Percentiles rank a stretch among this genome's conserved stretches.
phyloP scores from a whole-genome alignment of 2,797 vertebrate genomes.

The Heterohyrax brucei region DNA sequence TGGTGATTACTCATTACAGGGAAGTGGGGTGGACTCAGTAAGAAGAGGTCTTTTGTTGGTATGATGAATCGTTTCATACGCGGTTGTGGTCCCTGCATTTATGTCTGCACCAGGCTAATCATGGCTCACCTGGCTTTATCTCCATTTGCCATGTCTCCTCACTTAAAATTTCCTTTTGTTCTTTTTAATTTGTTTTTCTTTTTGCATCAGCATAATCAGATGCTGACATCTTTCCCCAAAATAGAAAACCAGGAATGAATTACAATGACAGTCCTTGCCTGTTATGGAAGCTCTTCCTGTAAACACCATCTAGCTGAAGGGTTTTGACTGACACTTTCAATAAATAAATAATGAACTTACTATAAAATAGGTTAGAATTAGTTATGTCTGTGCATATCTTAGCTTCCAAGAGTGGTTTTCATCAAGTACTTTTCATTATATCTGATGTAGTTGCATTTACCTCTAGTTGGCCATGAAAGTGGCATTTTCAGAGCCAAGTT shows the following conservation, averaged over 20 bases:
- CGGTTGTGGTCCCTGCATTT: conserved; percentile 7
- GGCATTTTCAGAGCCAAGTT: conserved; percentile 51
- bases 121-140: conserved; percentile 38
- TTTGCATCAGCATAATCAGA: conserved; percentile 61
- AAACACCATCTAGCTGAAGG: conserved; percentile 50
- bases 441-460: conserved; percentile 74
- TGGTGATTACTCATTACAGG: background rate
- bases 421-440: conserved; percentile 65
- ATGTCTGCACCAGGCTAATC: background rate
- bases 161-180: conserved; percentile 68
- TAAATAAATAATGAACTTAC: conserved; percentile 77
- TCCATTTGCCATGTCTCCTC: background rate
- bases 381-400: conserved; percentile 74
- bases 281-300: conserved; percentile 61
- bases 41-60: background rate
- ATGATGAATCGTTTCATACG: conserved; percentile 18
- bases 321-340: conserved; percentile 72
- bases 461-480: conserved; percentile 79
- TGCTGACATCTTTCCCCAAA: conserved; percentile 63
- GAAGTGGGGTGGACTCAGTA: background rate
- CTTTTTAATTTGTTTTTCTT: background rate
- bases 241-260: conserved; percentile 66
- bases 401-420: conserved; percentile 62
- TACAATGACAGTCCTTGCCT: conserved; percentile 32
- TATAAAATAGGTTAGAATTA: conserved; percentile 73